phyloP scores from a whole-genome alignment of 1,140 invertebrate genomes.

The Pseudomyrmex cubaensis region DNA sequence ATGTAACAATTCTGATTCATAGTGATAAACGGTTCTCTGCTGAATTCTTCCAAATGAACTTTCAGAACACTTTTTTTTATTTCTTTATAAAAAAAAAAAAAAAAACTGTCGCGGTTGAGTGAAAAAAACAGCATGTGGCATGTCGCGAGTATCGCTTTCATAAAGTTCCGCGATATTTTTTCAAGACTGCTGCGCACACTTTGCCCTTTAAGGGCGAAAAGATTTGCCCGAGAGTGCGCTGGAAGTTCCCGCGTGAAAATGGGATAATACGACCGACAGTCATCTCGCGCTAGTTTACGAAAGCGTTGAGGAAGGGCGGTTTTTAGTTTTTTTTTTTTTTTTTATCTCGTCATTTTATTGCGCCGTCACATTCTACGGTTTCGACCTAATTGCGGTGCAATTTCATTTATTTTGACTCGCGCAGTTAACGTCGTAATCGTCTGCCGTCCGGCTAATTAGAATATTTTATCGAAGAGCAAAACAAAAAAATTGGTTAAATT shows the following conservation, averaged over 20 bases:
- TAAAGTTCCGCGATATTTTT: slow-evolving; percentile 32
- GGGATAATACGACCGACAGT: slow-evolving; percentile 14
- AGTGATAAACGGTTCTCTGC: too few relatives aligned
- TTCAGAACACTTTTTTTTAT: background rate
- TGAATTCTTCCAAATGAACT: slow-evolving; percentile 7
- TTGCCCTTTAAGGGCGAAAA: slow-evolving; percentile 13
- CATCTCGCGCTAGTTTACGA: slow-evolving; percentile 4
- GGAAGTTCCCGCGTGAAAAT: slow-evolving; percentile 27
- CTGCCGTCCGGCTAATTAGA: slow-evolving; percentile 11
- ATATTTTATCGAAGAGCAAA: slow-evolving; percentile 28
- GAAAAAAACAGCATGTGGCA: slow-evolving; percentile 37
- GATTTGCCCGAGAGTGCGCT: slow-evolving; percentile 16
- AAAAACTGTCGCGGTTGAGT: background rate
- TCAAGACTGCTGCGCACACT: slow-evolving; percentile 8
- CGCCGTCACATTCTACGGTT: slow-evolving; percentile 1
- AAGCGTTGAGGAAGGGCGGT: background rate
- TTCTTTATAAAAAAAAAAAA: background rate
- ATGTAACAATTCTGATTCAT: too few relatives aligned
- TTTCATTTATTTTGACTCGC: slow-evolving; percentile 24
- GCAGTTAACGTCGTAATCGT: slow-evolving; percentile 26
- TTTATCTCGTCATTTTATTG: background rate
- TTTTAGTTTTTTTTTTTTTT: slow-evolving; percentile 5
- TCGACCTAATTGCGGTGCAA: slow-evolving; percentile 25
- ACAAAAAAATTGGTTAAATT: slow-evolving; percentile 25
- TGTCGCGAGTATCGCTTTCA: slow-evolving; percentile 10